Percentiles rank a stretch among this genome's conserved stretches.
Evolutionary conservation across 2,888 invertebrate genomes (phyloP).

Genomic region (Scaptomyza cyrtandrae): DNA sequence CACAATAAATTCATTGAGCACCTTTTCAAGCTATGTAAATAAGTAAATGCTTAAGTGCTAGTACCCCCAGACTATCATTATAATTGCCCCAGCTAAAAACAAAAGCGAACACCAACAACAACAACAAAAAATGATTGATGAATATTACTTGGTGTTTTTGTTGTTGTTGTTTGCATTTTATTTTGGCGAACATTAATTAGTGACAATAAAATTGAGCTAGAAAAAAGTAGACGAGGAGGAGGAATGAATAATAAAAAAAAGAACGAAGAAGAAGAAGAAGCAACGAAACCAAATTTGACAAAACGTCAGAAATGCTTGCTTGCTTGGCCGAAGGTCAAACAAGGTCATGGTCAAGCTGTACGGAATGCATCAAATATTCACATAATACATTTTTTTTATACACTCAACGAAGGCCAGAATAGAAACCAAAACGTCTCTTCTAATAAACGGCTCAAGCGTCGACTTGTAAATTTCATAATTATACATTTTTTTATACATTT

Average conservation of each 20-base stretch:
- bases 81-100: conserved; percentile 51
- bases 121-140: conserved; percentile 62
- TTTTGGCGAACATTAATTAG: conserved; percentile 61
- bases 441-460: conserved; percentile 31
- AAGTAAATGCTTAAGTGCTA: conserved; percentile 51
- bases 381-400: neutral
- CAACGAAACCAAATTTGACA: conserved; percentile 17
- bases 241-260: conserved; percentile 10
- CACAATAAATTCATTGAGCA: conserved; percentile 43
- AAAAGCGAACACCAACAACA: conserved; percentile 7
- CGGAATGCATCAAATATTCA: conserved; percentile 15
- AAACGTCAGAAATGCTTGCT: conserved; percentile 16
- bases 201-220: conserved; percentile 67
- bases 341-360: conserved; percentile 64
- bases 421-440: neutral
- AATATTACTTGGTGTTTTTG: conserved; percentile 19
- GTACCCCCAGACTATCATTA: conserved; percentile 57
- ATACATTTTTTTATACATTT: conserved; percentile 14
- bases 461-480: conserved; percentile 41
- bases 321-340: conserved; percentile 56
- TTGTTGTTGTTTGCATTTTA: conserved; percentile 8
- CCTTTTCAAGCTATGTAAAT: conserved; percentile 56
- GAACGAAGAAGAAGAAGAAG: conserved; percentile 4
- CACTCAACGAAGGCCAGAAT: conserved; percentile 18
- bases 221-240: conserved; percentile 35